Percentiles rank a stretch among this genome's conserved stretches.
phyloP scores from a whole-genome alignment of 2,113 vertebrate genomes.

The Bungarus multicinctus region DNA sequence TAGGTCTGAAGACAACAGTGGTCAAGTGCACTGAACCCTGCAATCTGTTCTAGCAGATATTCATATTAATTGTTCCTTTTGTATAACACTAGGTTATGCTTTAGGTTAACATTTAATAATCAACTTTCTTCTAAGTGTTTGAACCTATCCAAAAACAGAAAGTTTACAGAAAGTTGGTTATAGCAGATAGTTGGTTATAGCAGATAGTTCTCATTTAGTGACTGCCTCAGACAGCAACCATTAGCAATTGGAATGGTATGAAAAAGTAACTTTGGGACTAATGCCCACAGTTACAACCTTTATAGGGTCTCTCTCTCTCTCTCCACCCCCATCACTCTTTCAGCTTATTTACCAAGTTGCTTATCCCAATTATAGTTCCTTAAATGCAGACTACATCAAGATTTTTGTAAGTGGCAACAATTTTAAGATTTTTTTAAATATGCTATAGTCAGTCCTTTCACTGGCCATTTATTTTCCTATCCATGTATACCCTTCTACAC shows the following conservation, averaged over 20 bases:
- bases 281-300: neutral
- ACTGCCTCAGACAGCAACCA: neutral
- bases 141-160: neutral
- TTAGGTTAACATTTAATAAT: neutral
- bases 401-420: neutral
- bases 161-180: neutral
- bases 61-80: neutral
- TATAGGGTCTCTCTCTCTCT: neutral
- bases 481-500: neutral
- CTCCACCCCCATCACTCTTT: too few relatives aligned
- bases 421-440: neutral
- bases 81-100: neutral
- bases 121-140: neutral
- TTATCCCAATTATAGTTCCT: neutral
- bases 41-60: neutral
- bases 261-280: neutral
- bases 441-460: conserved; percentile 22
- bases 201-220: neutral
- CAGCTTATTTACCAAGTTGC: neutral
- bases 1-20: neutral
- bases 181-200: neutral
- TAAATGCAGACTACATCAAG: neutral
- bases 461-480: neutral
- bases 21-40: neutral
- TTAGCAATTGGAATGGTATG: neutral